These are phyloP conservation scores for Pterocles gutturalis DNA, from an alignment of 2,113 vertebrate species.

Conservation along the genomic window DNA sequence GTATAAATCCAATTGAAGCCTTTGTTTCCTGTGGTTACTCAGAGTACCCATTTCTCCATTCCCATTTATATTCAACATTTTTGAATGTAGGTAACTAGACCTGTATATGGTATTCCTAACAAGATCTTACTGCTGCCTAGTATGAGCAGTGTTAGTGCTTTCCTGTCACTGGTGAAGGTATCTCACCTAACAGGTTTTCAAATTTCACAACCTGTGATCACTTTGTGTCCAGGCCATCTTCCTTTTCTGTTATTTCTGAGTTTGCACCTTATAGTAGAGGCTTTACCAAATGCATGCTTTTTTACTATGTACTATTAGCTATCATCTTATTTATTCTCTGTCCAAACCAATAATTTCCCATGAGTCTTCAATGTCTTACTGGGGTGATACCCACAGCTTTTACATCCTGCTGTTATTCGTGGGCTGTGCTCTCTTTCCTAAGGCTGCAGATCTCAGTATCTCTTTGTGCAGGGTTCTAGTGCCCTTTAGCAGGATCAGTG, in stretches of 20 bases:
- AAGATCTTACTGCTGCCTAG: not conserved
- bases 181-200: not conserved
- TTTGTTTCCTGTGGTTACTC: not conserved
- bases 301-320: not conserved
- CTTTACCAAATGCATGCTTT: not conserved
- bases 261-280: not conserved
- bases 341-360: not conserved
- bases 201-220: not conserved
- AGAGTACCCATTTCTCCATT: not conserved
- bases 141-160: not conserved
- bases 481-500: not conserved
- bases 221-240: not conserved
- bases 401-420: not conserved
- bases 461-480: not conserved
- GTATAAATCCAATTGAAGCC: not conserved
- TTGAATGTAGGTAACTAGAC: not conserved
- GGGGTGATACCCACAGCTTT: not conserved
- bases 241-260: not conserved
- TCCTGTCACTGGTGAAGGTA: not conserved
- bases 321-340: not conserved
- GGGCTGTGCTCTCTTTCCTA: not conserved
- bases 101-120: not conserved
- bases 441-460: not conserved
- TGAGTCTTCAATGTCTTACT: not conserved
- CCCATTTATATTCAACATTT: not conserved